These are phyloP conservation scores for Copidosoma aretas DNA, from an alignment of 2,888 invertebrate genomes.

Conservation along the genomic window DNA sequence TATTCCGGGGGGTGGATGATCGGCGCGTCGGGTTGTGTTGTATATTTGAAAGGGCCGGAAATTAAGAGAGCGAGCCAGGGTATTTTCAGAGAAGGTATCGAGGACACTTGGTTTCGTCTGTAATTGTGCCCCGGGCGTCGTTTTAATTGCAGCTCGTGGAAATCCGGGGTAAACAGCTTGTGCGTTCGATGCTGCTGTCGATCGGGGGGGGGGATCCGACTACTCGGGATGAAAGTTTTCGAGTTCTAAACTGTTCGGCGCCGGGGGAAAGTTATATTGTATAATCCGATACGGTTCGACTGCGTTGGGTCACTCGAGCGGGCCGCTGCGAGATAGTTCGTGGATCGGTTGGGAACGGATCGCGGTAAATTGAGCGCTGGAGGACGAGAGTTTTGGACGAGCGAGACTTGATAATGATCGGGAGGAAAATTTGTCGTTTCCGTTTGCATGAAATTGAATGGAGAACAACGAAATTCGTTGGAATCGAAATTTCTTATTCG, in stretches of 20 bases:
- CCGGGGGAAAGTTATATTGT: conserved; percentile 12
- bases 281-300: conserved; percentile 14
- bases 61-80: background rate
- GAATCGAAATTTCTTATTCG: too few relatives aligned
- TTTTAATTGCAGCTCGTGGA: conserved; percentile 15
- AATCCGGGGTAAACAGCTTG: conserved; percentile 15
- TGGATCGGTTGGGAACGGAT: too few relatives aligned
- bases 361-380: too few relatives aligned
- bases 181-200: background rate
- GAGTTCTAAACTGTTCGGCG: conserved; percentile 17
- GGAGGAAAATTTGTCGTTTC: too few relatives aligned
- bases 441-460: too few relatives aligned
- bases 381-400: too few relatives aligned
- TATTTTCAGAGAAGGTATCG: too few relatives aligned
- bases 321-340: too few relatives aligned
- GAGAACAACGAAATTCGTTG: too few relatives aligned
- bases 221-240: conserved; percentile 18
- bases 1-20: background rate
- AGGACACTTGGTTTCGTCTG: too few relatives aligned
- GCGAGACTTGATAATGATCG: too few relatives aligned
- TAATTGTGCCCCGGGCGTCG: background rate
- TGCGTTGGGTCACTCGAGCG: too few relatives aligned
- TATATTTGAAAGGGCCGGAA: background rate
- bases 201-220: conserved; percentile 20
- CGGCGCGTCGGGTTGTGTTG: background rate